These are phyloP conservation scores for Alethe diademata DNA, from an alignment of 2,113 vertebrate genomes.

Conservation along the genomic window DNA sequence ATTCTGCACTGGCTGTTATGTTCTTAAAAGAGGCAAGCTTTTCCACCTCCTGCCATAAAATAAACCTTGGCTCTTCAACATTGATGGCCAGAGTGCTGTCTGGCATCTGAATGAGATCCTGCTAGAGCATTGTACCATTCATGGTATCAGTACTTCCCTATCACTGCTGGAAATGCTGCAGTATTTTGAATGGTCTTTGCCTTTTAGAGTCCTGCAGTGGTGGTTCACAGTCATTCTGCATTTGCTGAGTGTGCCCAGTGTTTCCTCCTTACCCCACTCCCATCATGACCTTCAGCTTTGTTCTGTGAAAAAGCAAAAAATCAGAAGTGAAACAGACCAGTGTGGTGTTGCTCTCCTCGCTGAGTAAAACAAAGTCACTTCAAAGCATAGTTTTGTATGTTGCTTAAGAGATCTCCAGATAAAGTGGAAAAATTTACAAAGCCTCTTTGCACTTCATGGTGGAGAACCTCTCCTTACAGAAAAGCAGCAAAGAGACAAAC, in stretches of 20 bases:
- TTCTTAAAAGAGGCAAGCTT: neutral
- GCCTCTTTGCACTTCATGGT: neutral
- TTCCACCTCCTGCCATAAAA: neutral
- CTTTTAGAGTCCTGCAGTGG: neutral
- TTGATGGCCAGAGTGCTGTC: neutral
- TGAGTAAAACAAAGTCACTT: neutral
- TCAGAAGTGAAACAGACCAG: conserved; percentile 37
- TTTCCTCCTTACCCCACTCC: neutral
- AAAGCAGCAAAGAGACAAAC: neutral
- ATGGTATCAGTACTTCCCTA: neutral
- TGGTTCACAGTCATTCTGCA: neutral
- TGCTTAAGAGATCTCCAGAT: neutral
- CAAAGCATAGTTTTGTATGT: neutral
- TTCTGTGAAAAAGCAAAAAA: neutral
- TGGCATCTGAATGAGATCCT: neutral
- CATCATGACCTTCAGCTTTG: conserved; percentile 4
- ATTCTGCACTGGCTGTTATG: neutral
- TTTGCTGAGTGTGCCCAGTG: neutral
- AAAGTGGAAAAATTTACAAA: neutral
- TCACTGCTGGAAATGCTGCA: neutral
- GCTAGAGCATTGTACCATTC: neutral
- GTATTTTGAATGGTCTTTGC: neutral
- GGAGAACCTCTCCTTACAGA: neutral
- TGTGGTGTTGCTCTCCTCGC: neutral
- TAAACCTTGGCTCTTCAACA: neutral